Base-by-base conservation (phyloP, 2,113 vertebrate genomes). In the Motacilla alba region DNA sequence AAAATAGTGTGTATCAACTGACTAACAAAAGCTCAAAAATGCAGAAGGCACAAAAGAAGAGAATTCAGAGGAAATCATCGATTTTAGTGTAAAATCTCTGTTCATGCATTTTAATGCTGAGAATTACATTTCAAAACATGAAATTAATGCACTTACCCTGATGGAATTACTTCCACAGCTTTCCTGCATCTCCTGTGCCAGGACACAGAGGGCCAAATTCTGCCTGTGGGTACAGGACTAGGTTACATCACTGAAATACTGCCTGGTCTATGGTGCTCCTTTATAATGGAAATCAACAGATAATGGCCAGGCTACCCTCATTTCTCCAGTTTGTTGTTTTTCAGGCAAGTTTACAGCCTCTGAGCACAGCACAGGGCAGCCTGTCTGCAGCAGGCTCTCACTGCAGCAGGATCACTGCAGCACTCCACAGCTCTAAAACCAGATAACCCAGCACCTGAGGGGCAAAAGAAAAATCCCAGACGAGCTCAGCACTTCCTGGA, bases 261-360 rank as follows among this genome's bases (percentile, higher is more conserved):
- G 7, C 23, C 7, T 24, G 11, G 20, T 20, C 31, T 79, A 0
- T 22, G 17, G 44, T 69, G n/a, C 6, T 88, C 55, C 67, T 90
- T 96, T 94, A n/a, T 87, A 58, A 93, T 94, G 90, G 85, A 96
- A 95, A 96, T 86, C 35, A 81, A 80, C 13, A 85, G 17, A 66
- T 66, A 90, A 83, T 37, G 46, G 16, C 26, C 28, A 52, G 20
- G n/a, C 49, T 49, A 56, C 20, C 24, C 15, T 69, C 27, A 70
- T 85, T 95, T 92, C 46, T 69, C 39, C 26, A 43, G 6, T 0
- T 50, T 64, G 23, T 58, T 87, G 11, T 15, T 86, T 89, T 77
- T 66, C 30, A n/a, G 59, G n/a, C 41, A 91, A 69, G 14, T 39
- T 15, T 73, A 30, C 67, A 80, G 49, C 19, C 53, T 35, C 14